Conservation (phyloP, 2,888 invertebrate genomes). For the Sussaba pulchella region DNA sequence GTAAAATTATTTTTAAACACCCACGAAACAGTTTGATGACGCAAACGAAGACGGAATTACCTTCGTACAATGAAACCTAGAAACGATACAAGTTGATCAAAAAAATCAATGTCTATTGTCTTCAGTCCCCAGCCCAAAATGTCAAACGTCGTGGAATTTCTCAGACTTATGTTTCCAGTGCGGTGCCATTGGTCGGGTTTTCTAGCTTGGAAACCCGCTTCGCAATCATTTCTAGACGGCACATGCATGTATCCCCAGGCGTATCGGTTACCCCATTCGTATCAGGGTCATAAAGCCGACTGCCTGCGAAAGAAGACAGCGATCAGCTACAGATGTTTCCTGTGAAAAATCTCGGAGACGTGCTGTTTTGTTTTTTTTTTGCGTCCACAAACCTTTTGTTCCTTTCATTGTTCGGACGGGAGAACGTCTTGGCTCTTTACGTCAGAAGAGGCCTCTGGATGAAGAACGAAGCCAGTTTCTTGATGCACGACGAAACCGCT, state of each 20-base stretch:
- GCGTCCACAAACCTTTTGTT: constrained; percentile 17
- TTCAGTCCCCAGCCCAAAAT: too few species aligned
- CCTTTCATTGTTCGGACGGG: constrained; percentile 40
- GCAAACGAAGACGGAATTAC: too few species aligned
- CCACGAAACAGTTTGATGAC: too few species aligned
- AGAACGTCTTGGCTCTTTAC: constrained; percentile 22
- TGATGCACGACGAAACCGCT: constrained; percentile 22
- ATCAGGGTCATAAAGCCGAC: constrained; percentile 14
- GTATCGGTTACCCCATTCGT: neutral
- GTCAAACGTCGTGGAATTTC: too few species aligned
- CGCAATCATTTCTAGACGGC: constrained; percentile 24
- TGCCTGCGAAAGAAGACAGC: constrained; percentile 12
- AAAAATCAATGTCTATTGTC: too few species aligned
- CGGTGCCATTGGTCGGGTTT: too few species aligned
- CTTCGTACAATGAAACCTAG: too few species aligned
- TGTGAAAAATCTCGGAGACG: constrained; percentile 29
- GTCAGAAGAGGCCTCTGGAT: constrained; percentile 4
- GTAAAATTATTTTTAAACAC: too few species aligned
- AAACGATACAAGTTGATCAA: too few species aligned
- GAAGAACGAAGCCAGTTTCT: constrained; percentile 38
- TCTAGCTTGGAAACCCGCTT: constrained; percentile 31
- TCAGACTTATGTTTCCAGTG: too few species aligned
- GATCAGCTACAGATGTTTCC: constrained; percentile 47
- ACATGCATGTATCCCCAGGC: neutral
- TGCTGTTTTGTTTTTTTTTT: constrained; percentile 16